Evolutionary conservation across 2,888 invertebrate genomes (phyloP).

Genomic region (Epistrophella euchroma): DNA sequence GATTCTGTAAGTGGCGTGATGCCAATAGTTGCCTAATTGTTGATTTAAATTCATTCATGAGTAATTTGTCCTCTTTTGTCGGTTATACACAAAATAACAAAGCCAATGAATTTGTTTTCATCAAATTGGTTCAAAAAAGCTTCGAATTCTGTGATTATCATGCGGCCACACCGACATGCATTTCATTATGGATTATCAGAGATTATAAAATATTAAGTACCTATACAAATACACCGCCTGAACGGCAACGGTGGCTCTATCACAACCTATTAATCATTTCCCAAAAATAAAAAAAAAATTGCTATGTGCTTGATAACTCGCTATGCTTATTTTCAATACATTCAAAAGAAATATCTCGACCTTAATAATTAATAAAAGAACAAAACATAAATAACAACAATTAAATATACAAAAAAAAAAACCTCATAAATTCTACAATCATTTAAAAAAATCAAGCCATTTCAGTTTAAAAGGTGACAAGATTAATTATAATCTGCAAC

Average conservation of each 20-base stretch:
- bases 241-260: neutral
- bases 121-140: neutral
- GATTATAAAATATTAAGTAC: neutral
- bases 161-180: neutral
- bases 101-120: neutral
- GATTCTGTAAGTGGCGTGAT: neutral
- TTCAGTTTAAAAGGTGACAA: slow-evolving; percentile 33
- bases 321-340: neutral
- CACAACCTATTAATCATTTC: slow-evolving; percentile 12
- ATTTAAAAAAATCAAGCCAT: slow-evolving; percentile 18
- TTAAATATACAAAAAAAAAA: neutral
- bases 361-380: neutral
- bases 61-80: neutral
- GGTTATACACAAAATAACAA: neutral
- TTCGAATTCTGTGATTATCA: neutral
- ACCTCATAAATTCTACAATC: slow-evolving; percentile 11
- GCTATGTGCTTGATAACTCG: neutral
- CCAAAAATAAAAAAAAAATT: neutral
- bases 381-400: slow-evolving; percentile 8
- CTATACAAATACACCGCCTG: neutral
- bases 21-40: neutral
- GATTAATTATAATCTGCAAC: slow-evolving; percentile 54
- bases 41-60: neutral
- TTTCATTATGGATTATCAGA: neutral
- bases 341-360: neutral